A percentile compares a stretch with the other conserved stretches of the same genome.
phyloP scores from a whole-genome alignment of 2,113 vertebrate species.

The Vicugna pacos region DNA sequence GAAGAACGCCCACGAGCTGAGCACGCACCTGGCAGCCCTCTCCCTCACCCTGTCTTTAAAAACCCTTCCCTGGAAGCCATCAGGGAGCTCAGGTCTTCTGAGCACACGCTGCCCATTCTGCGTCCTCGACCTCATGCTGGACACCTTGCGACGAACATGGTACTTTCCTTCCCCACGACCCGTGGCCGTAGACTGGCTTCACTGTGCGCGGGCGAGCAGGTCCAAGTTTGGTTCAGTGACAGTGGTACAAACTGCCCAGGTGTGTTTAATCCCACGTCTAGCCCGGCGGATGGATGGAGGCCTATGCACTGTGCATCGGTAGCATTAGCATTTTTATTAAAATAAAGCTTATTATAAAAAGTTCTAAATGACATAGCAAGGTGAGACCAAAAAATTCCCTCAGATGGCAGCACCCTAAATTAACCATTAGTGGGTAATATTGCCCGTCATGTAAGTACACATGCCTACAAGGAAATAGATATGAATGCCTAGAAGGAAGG shows the following conservation, averaged over 20 bases:
- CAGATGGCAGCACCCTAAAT: not conserved
- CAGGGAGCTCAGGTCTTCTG: not conserved
- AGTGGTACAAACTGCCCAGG: not conserved
- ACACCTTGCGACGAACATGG: not conserved
- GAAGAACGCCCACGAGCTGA: not conserved
- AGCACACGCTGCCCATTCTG: not conserved
- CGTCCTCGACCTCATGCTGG: not conserved
- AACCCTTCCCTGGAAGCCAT: not conserved
- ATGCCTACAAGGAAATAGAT: too few species aligned
- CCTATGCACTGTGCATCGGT: not conserved
- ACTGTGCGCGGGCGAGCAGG: not conserved
- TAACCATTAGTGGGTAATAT: too few species aligned
- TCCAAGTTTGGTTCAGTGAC: not conserved
- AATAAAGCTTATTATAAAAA: not conserved
- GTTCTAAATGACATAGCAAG: not conserved
- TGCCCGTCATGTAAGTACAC: not conserved
- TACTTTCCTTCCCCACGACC: not conserved
- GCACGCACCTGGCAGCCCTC: not conserved
- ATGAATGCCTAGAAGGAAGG: not conserved
- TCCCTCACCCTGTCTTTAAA: not conserved
- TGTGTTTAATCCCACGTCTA: not conserved
- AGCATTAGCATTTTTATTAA: not conserved
- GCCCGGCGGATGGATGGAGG: not conserved
- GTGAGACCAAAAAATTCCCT: not conserved
- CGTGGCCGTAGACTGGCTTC: not conserved